phyloP scores from a whole-genome alignment of 53 echinoderm and acorn worm species.

The Holothuria leucospilota region DNA sequence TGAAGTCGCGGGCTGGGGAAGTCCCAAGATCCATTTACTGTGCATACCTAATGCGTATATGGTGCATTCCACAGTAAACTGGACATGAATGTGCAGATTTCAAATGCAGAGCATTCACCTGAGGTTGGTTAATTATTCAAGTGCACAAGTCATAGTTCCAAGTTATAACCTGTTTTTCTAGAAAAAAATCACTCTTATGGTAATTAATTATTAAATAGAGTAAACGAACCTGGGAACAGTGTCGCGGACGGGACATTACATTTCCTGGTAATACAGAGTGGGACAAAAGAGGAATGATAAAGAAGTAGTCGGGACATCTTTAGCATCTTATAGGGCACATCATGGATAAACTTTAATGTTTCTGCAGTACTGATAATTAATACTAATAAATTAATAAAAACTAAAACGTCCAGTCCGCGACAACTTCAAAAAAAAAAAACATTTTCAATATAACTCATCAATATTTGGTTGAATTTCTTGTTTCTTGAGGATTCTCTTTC shows the following conservation, averaged over 20 bases:
- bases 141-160: neutral
- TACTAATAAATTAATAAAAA: neutral
- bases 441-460: neutral
- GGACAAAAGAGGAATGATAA: neutral
- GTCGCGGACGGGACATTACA: constrained; percentile 8
- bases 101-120: neutral
- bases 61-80: too few species aligned
- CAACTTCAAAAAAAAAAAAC: neutral
- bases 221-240: constrained; percentile 2
- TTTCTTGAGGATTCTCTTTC: constrained; percentile 1
- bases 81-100: too few species aligned
- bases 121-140: neutral
- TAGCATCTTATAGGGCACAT: neutral
- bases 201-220: neutral
- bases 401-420: neutral
- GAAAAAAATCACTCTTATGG: neutral
- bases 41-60: too few species aligned
- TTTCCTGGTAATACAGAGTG: neutral
- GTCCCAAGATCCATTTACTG: too few species aligned
- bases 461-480: neutral
- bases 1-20: too few species aligned
- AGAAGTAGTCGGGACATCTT: neutral
- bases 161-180: neutral
- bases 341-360: neutral
- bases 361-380: neutral